Evolutionary conservation across 2,888 invertebrate genomes (phyloP), one percentile per base, ranked within the genome.

Genomic region (Drosophila meridiana): DNA sequence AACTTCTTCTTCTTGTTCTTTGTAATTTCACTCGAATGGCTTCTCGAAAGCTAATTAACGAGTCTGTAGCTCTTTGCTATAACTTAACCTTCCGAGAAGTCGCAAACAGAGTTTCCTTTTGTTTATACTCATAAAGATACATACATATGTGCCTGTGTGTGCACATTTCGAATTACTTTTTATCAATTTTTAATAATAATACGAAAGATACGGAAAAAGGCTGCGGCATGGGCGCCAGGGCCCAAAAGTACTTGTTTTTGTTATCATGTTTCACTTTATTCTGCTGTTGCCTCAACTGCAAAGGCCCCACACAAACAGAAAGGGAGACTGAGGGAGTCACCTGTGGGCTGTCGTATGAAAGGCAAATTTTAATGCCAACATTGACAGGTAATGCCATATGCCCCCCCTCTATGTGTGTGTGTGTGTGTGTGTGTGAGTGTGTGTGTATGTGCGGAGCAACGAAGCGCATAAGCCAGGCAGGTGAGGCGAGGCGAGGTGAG

Each of bases 291-390:
- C 38, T 38, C 47, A 43, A 14, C 69, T 9, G 59, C 38, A 56
- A 56, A 65, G 60, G 47, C 66, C 56, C 42, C 36, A 56, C 52
- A 50, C 50, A 55, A 28, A 53, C 43, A 50, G 26, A 42, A 48
- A 40, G 20, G 11, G 32, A 47, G 20, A 53, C 26, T 20, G 9
- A 28, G 47, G 32, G 45, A 50, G 64, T 56, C 69, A 73, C 73
- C 75, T 87, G 82, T 82, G 87, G 81, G 79, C 71, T 89, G 81
- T 81, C 76, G 75, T 77, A 82, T 82, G 78, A 80, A 82, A 89
- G 77, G 86, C 80, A 87, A 87, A 87, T 87, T 89, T 87, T 87
- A 89, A 87, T 87, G 82, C 87, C 85, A 87, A 87, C 82, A 89
- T 89, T 84, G 89, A 78, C 89, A 82, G 75, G 69, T 76, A 77